Conservation (phyloP, 2,113 vertebrate genomes). For the Halichoerus grypus region DNA sequence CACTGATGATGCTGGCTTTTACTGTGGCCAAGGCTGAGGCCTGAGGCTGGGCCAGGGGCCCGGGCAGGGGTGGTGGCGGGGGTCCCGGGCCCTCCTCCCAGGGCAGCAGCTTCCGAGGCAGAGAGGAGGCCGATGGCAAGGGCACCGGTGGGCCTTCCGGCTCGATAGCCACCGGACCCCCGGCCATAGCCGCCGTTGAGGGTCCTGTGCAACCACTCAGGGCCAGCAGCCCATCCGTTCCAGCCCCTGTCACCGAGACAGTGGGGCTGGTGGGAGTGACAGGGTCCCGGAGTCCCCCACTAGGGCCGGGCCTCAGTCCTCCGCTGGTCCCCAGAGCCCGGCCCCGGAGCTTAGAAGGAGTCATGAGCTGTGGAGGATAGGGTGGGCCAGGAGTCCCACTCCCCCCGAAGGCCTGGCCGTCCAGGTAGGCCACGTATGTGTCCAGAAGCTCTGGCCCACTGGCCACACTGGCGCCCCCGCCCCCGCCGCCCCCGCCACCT, state of each 20-base stretch:
- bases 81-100: slow-evolving; percentile 86
- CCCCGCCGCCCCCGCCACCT: slow-evolving; percentile 64
- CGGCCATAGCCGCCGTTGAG: slow-evolving; percentile 65
- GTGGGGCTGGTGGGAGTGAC: slow-evolving; percentile 86
- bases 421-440: slow-evolving; percentile 96
- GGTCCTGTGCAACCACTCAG: slow-evolving; percentile 77
- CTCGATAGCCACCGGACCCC: slow-evolving; percentile 60
- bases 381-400: slow-evolving; percentile 88
- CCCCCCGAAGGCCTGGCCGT: slow-evolving; percentile 94
- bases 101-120: slow-evolving; percentile 83
- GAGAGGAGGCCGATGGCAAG: slow-evolving; percentile 60
- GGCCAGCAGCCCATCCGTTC: slow-evolving; percentile 85
- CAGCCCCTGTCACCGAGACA: slow-evolving; percentile 82
- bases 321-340: slow-evolving; percentile 92
- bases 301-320: slow-evolving; percentile 84
- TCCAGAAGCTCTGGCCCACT: slow-evolving; percentile 91
- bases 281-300: slow-evolving; percentile 82
- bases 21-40: slow-evolving; percentile 89
- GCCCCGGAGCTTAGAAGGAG: slow-evolving; percentile 87
- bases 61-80: slow-evolving; percentile 76
- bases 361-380: slow-evolving; percentile 86
- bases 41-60: slow-evolving; percentile 82
- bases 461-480: slow-evolving; percentile 75
- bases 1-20: slow-evolving; percentile 95
- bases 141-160: slow-evolving; percentile 77